A percentile compares a stretch with the other conserved stretches of the same genome.
Evolutionary conservation across 2,888 invertebrate genomes (phyloP).

Genomic region (Dryobotodes eremita): DNA sequence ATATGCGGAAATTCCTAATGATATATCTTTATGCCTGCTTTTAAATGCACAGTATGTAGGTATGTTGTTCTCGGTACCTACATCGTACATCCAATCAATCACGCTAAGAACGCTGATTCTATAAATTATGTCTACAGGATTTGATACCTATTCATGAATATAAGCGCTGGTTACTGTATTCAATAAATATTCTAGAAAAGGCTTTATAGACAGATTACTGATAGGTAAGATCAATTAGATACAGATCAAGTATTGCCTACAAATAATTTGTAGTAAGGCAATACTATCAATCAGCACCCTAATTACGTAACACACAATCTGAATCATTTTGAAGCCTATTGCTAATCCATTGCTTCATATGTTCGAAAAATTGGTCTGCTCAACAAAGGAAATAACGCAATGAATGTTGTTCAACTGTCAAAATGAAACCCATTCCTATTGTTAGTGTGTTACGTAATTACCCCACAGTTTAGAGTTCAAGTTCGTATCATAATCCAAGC

Average conservation of each 20-base stretch:
- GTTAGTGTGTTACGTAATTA: too few relatives aligned
- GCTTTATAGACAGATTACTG: slow-evolving; percentile 8
- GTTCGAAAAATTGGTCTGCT: too few relatives aligned
- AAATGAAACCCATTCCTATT: too few relatives aligned
- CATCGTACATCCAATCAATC: slow-evolving; percentile 39
- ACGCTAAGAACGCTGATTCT: slow-evolving; percentile 17
- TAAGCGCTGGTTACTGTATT: background rate
- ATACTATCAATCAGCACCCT: slow-evolving; percentile 16
- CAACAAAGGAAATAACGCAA: too few relatives aligned
- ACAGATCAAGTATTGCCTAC: background rate
- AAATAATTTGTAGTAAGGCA: background rate
- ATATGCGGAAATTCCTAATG: slow-evolving; percentile 64
- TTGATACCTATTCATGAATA: background rate
- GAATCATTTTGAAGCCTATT: too few relatives aligned
- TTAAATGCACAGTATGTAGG: background rate
- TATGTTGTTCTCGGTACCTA: slow-evolving; percentile 13
- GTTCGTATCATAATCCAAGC: slow-evolving; percentile 14
- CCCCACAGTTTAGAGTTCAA: slow-evolving; percentile 33
- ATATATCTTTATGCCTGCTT: slow-evolving; percentile 33
- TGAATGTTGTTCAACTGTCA: too few relatives aligned
- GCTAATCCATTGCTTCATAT: too few relatives aligned
- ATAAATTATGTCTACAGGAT: slow-evolving; percentile 30
- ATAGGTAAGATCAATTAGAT: background rate
- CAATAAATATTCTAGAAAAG: slow-evolving; percentile 2
- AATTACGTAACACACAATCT: too few relatives aligned